Evolutionary conservation across 2,888 invertebrate species (phyloP).

Genomic region (Troilus luridus): DNA sequence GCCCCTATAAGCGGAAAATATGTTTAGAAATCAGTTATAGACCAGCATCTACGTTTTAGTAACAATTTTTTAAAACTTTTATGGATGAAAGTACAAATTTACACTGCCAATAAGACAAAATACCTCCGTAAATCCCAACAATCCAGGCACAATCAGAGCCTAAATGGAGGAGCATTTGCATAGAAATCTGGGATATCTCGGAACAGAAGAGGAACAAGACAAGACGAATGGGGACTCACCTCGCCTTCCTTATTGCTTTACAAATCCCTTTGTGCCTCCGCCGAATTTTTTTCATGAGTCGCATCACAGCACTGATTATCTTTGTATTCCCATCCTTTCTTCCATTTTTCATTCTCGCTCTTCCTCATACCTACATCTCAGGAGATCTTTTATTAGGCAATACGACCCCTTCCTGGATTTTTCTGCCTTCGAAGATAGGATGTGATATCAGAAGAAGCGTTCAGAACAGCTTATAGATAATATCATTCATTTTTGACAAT

Average conservation of each 20-base stretch:
- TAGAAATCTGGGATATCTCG: not conserved
- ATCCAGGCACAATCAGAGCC: not conserved
- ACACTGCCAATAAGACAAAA: not conserved
- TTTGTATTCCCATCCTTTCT: conserved; percentile 10
- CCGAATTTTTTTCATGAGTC: not conserved
- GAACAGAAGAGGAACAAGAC: not conserved
- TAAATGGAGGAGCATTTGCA: not conserved
- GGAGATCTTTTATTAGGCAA: not conserved
- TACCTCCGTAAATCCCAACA: not conserved
- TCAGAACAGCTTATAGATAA: not conserved
- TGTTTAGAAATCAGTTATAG: no score
- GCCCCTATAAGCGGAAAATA: no score
- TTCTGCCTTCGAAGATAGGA: not conserved
- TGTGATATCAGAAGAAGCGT: not conserved
- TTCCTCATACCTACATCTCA: not conserved
- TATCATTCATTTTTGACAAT: not conserved
- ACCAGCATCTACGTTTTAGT: not conserved
- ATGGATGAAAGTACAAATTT: not conserved
- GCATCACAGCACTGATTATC: not conserved
- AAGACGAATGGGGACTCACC: not conserved
- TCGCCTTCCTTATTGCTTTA: not conserved
- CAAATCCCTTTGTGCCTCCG: not conserved
- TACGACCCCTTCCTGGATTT: not conserved
- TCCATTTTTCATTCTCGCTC: not conserved
- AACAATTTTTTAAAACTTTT: not conserved